Percentiles rank a stretch among this genome's conserved stretches.
These are phyloP conservation scores for Psittacus erithacus DNA, from an alignment of 2,113 vertebrate genomes.

Conservation along the genomic window DNA sequence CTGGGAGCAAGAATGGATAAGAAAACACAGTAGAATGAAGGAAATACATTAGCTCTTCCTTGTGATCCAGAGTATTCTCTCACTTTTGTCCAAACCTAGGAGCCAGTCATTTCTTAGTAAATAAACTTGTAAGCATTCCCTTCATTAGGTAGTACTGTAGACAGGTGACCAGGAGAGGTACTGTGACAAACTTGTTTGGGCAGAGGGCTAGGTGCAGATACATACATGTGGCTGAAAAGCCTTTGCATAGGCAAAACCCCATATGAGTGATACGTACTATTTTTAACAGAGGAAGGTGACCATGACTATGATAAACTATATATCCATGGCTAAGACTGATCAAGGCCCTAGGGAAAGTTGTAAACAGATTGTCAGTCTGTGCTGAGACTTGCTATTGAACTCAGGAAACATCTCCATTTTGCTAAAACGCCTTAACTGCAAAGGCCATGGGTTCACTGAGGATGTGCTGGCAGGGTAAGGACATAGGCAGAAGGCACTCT, in stretches of 20 bases:
- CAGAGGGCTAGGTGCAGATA: background rate
- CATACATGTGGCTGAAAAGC: background rate
- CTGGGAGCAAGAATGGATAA: background rate
- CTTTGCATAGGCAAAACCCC: background rate
- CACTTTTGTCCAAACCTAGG: background rate
- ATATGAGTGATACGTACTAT: background rate
- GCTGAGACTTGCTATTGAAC: background rate
- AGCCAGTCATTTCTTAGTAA: background rate
- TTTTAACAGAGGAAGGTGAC: background rate
- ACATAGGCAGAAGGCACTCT: background rate
- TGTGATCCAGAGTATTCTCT: background rate
- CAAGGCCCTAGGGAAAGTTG: background rate
- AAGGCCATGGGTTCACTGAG: background rate
- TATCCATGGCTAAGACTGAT: background rate
- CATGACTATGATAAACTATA: background rate
- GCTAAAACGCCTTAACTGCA: background rate
- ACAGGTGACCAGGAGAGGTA: background rate
- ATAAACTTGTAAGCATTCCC: background rate
- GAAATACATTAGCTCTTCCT: background rate
- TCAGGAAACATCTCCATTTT: background rate
- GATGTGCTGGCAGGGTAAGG: background rate
- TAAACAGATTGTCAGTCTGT: background rate
- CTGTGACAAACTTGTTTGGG: background rate
- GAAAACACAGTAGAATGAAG: background rate
- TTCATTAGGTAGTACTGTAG: background rate